phyloP scores from a whole-genome alignment of 2,888 invertebrate species.

The Hirtodrosophila cameraria region DNA sequence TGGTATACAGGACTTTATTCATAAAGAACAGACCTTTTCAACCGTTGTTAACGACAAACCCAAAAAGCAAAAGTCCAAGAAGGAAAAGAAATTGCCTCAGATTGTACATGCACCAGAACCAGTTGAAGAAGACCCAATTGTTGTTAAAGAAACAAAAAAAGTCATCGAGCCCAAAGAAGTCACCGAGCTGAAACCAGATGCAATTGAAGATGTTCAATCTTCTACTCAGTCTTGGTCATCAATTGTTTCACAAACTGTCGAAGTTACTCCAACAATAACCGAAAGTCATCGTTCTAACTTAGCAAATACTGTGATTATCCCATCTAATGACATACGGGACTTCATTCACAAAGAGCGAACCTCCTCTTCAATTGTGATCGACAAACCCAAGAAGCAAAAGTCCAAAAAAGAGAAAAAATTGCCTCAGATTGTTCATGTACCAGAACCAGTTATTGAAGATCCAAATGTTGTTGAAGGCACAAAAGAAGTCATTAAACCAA shows the following conservation, averaged over 20 bases:
- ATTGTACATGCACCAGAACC: background rate
- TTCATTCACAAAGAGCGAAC: constrained; percentile 22
- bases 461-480: background rate
- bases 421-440: background rate
- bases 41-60: constrained; percentile 32
- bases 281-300: background rate
- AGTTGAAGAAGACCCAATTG: background rate
- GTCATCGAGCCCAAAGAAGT: background rate
- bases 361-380: constrained; percentile 7
- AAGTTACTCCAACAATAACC: background rate
- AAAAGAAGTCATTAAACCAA: too few species aligned
- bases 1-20: constrained; percentile 43
- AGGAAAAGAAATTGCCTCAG: constrained; percentile 37
- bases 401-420: constrained; percentile 37
- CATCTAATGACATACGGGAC: constrained; percentile 11
- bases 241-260: constrained; percentile 35
- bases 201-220: background rate
- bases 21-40: constrained; percentile 43
- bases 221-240: constrained; percentile 52
- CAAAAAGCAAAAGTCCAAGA: constrained; percentile 46
- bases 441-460: background rate
- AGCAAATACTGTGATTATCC: background rate
- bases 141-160: constrained; percentile 7
- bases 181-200: constrained; percentile 3
- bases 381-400: constrained; percentile 33